Evolutionary conservation across 2,797 vertebrate genomes (phyloP).

Genomic region (Iguana delicatissima): DNA sequence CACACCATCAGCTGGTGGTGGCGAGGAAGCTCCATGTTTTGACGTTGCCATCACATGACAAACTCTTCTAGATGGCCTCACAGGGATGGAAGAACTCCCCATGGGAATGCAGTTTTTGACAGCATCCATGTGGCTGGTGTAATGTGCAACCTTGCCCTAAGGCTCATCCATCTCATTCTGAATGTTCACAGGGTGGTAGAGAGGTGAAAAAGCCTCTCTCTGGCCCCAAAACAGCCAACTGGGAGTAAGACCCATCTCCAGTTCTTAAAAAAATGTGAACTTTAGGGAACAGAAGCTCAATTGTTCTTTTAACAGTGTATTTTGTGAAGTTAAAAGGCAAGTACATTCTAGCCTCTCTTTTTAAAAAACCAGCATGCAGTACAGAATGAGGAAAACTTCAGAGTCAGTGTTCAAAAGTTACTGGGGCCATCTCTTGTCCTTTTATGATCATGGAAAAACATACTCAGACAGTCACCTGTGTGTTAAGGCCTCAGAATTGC

Average conservation of each 20-base stretch:
- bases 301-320: slow-evolving; percentile 49
- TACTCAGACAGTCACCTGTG: neutral
- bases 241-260: neutral
- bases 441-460: neutral
- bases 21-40: neutral
- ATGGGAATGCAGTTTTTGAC: neutral
- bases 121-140: neutral
- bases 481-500: slow-evolving; percentile 11
- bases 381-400: slow-evolving; percentile 48
- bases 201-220: neutral
- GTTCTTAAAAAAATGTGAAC: neutral
- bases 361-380: slow-evolving; percentile 60
- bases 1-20: neutral
- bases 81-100: neutral
- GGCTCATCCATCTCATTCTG: slow-evolving; percentile 55
- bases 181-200: slow-evolving; percentile 2
- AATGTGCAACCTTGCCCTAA: slow-evolving; percentile 18
- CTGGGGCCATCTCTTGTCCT: neutral
- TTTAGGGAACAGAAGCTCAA: neutral
- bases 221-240: neutral
- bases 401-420: slow-evolving; percentile 21
- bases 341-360: slow-evolving; percentile 39
- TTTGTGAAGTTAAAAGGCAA: slow-evolving; percentile 21
- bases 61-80: neutral
- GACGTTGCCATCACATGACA: neutral